Evolutionary conservation across 2,888 invertebrate species (phyloP).

Genomic region (Oscheius sp.): DNA sequence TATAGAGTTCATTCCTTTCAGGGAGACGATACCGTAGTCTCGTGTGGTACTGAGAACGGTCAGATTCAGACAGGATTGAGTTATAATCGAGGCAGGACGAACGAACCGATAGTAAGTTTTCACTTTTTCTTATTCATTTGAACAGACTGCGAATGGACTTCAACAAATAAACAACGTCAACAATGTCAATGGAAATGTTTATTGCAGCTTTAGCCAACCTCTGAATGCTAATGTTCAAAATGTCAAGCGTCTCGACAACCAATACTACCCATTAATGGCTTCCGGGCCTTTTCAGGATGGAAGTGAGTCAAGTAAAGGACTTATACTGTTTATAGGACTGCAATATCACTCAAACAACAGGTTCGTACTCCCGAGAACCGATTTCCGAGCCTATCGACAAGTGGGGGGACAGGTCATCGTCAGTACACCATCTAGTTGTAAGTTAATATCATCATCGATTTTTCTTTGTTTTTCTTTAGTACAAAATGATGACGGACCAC

Average conservation of each 20-base stretch:
- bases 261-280: slow-evolving; percentile 19
- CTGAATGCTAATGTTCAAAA: slow-evolving; percentile 13
- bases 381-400: slow-evolving; percentile 22
- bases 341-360: slow-evolving; percentile 30
- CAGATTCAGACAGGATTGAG: slow-evolving; percentile 6
- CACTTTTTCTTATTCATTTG: neutral
- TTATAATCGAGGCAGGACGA: slow-evolving; percentile 18
- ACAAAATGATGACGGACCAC: slow-evolving; percentile 3
- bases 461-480: slow-evolving; percentile 7
- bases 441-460: neutral
- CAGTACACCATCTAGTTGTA: neutral
- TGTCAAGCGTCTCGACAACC: slow-evolving; percentile 19
- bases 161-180: slow-evolving; percentile 12
- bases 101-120: slow-evolving; percentile 17
- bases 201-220: slow-evolving; percentile 27
- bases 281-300: slow-evolving; percentile 26
- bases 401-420: slow-evolving; percentile 7
- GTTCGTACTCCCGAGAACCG: slow-evolving; percentile 34
- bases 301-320: neutral
- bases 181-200: slow-evolving; percentile 28
- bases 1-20: neutral
- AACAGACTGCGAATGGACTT: slow-evolving; percentile 13
- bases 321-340: slow-evolving; percentile 2
- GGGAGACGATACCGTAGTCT: slow-evolving; percentile 35
- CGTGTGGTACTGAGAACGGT: slow-evolving; percentile 7